Conservation (phyloP, 2,113 vertebrate species). For the Enhydra lutris region DNA sequence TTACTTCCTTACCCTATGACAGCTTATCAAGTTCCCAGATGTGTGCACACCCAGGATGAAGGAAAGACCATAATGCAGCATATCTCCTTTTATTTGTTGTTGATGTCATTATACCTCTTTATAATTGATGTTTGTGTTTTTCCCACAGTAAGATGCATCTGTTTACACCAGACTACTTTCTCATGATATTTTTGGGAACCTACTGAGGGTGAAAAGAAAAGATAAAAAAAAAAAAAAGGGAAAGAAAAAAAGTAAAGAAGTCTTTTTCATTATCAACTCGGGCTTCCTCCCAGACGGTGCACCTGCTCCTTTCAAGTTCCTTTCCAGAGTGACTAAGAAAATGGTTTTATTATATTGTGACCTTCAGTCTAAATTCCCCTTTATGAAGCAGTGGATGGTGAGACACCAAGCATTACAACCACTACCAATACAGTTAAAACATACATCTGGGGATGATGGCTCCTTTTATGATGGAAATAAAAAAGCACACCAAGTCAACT, state of each 20-base stretch:
- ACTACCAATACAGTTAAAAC: not conserved
- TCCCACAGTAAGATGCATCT: not conserved
- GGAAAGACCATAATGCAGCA: not conserved
- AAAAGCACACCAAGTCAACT: not conserved
- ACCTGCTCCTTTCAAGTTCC: constrained; percentile 66
- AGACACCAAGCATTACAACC: not conserved
- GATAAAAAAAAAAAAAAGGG: too few species aligned
- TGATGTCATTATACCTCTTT: not conserved
- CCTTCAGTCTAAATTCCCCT: constrained; percentile 33
- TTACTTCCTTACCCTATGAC: not conserved
- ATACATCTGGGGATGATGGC: not conserved
- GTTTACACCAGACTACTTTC: not conserved
- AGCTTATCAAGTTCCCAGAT: not conserved
- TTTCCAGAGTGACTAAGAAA: constrained; percentile 37
- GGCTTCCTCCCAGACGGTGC: not conserved
- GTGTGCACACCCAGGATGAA: not conserved
- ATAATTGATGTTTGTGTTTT: not conserved
- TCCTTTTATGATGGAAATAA: not conserved
- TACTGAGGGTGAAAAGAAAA: not conserved
- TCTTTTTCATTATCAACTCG: not conserved
- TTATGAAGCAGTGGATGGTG: not conserved
- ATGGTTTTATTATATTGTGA: constrained; percentile 51
- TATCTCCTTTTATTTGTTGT: not conserved
- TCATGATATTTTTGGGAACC: not conserved
- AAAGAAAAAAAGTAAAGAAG: not conserved